phyloP scores from a whole-genome alignment of 2,888 invertebrate species.

The Drosophila koepferae region DNA sequence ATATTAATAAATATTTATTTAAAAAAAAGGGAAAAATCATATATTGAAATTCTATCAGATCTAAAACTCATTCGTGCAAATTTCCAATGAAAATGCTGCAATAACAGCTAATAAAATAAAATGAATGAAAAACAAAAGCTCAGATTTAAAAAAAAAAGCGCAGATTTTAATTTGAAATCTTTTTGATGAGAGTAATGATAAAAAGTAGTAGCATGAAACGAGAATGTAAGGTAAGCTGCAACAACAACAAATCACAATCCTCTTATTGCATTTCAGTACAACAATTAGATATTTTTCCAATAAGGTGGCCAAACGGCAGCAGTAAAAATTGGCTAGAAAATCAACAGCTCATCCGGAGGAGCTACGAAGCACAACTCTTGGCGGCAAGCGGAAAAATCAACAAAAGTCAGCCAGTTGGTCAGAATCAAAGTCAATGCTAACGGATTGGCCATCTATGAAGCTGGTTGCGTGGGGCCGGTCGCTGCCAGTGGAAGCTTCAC shows the following conservation, averaged over 20 bases:
- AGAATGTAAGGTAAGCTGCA: slow-evolving; percentile 35
- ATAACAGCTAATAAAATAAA: slow-evolving; percentile 6
- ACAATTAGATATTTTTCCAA: slow-evolving; percentile 68
- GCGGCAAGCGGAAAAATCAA: slow-evolving; percentile 64
- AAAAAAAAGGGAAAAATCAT: background rate
- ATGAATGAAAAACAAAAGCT: slow-evolving; percentile 4
- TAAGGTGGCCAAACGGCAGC: slow-evolving; percentile 51
- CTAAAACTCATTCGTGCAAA: slow-evolving; percentile 3
- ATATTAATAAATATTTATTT: background rate
- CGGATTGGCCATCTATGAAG: slow-evolving; percentile 18
- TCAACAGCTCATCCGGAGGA: slow-evolving; percentile 31
- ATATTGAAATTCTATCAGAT: background rate
- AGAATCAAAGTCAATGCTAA: slow-evolving; percentile 46
- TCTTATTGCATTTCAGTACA: slow-evolving; percentile 57
- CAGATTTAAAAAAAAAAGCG: slow-evolving; percentile 1
- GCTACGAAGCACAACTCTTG: slow-evolving; percentile 10
- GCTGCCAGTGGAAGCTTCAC: background rate
- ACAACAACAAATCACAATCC: slow-evolving; percentile 57
- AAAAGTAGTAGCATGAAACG: slow-evolving; percentile 10
- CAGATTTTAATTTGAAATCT: slow-evolving; percentile 23
- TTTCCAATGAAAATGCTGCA: background rate
- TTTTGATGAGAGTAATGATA: background rate
- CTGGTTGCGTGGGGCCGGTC: background rate
- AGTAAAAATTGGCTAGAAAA: slow-evolving; percentile 38
- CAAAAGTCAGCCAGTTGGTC: slow-evolving; percentile 51